Evolutionary conservation across 2,888 invertebrate species (phyloP).

Genomic region (Drosophila prolongata): DNA sequence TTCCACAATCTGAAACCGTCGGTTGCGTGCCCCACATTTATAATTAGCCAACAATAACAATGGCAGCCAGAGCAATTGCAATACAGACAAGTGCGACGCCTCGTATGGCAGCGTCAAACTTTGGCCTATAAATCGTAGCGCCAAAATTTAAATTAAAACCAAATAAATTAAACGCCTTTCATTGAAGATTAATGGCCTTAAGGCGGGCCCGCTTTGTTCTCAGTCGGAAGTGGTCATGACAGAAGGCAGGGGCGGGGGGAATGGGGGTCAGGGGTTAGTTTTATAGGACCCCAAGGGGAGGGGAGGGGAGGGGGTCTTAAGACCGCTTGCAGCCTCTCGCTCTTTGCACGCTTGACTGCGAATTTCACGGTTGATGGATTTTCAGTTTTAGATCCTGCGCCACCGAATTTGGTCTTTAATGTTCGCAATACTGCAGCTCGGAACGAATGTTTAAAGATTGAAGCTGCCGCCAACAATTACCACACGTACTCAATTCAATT

Average conservation of each 20-base stretch:
- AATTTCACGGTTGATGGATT: constrained; percentile 80
- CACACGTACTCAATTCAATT: constrained; percentile 72
- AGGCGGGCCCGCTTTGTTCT: constrained; percentile 58
- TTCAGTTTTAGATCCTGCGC: constrained; percentile 45
- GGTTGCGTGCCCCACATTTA: constrained; percentile 68
- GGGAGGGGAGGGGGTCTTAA: background rate
- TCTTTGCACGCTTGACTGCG: constrained; percentile 77
- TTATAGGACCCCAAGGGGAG: background rate
- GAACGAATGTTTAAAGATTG: constrained; percentile 49
- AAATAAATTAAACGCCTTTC: constrained; percentile 81
- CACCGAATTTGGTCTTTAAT: constrained; percentile 19
- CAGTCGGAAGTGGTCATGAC: constrained; percentile 35
- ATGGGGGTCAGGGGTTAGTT: background rate
- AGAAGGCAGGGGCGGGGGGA: background rate
- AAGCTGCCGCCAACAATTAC: constrained; percentile 36
- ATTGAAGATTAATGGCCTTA: constrained; percentile 79
- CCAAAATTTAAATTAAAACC: constrained; percentile 79
- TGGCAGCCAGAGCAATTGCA: constrained; percentile 49
- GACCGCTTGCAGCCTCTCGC: constrained; percentile 51
- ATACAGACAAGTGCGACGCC: constrained; percentile 39
- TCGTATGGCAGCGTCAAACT: constrained; percentile 70
- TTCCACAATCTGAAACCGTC: constrained; percentile 33
- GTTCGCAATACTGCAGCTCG: constrained; percentile 9
- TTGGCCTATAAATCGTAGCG: constrained; percentile 77
- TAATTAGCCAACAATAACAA: constrained; percentile 61